Evolutionary conservation across 2,888 invertebrate genomes (phyloP).

Genomic region (Shargacucullia verbasci): DNA sequence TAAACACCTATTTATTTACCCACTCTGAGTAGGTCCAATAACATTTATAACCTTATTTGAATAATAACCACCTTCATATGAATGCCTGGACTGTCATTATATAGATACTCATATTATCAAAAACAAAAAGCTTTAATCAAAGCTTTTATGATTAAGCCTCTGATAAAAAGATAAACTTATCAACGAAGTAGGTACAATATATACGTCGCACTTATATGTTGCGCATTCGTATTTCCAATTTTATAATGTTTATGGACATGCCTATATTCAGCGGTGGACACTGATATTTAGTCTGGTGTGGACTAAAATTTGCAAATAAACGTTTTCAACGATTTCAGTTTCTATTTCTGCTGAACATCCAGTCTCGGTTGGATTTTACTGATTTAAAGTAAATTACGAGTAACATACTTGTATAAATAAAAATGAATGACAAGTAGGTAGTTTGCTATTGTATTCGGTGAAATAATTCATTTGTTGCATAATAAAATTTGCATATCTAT

Average conservation of each 20-base stretch:
- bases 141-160: slow-evolving; percentile 34
- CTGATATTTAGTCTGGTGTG: too few species aligned
- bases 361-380: too few species aligned
- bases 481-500: slow-evolving; percentile 45
- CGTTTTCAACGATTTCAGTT: too few species aligned
- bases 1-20: too few species aligned
- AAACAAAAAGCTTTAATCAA: slow-evolving; percentile 46
- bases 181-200: slow-evolving; percentile 1
- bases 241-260: neutral
- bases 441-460: slow-evolving; percentile 32
- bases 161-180: slow-evolving; percentile 26
- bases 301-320: too few species aligned
- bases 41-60: too few species aligned
- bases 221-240: neutral
- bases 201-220: neutral
- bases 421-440: neutral
- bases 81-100: neutral
- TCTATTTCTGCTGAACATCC: too few species aligned
- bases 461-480: slow-evolving; percentile 19
- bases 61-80: slow-evolving; percentile 9
- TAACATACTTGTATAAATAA: too few species aligned
- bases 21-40: too few species aligned
- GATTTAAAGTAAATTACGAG: neutral
- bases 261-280: too few species aligned
- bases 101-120: slow-evolving; percentile 31